phyloP scores from a whole-genome alignment of 1,140 invertebrate species.

The Neodiprion fabricii region DNA sequence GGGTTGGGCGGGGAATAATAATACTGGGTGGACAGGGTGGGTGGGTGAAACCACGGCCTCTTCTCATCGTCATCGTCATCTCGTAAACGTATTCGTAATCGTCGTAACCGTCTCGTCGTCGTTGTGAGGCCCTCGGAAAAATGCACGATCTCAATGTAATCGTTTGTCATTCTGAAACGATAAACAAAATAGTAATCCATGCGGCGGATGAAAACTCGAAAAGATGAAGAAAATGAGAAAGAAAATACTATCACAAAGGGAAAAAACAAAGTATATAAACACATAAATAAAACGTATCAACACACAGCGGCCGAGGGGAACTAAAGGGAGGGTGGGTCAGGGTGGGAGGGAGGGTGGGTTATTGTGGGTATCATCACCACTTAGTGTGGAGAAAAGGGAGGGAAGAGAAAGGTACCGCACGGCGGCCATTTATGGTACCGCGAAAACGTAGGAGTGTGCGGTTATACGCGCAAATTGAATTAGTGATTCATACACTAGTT shows the following conservation, averaged over 20 bases:
- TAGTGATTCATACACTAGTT: not conserved
- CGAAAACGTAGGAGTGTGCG: not conserved
- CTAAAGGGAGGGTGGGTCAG: conserved; percentile 45
- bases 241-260: not conserved
- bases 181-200: conserved; percentile 26
- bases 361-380: conserved; percentile 31
- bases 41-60: conserved; percentile 67
- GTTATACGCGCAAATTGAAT: not conserved
- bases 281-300: conserved; percentile 14
- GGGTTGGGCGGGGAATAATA: conserved; percentile 61
- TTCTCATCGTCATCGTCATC: conserved; percentile 57
- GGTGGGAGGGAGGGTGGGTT: conserved; percentile 44
- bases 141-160: conserved; percentile 19
- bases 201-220: not conserved
- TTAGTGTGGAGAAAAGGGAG: not conserved
- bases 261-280: not conserved
- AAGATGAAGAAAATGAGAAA: not conserved
- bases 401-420: not conserved
- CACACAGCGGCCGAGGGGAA: conserved; percentile 40
- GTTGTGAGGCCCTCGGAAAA: conserved; percentile 33
- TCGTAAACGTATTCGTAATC: conserved; percentile 50
- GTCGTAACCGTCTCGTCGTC: conserved; percentile 25
- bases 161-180: conserved; percentile 18
- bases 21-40: conserved; percentile 61
- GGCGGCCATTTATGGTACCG: not conserved